Percentiles rank a stretch among this genome's conserved stretches.
Evolutionary conservation across 2,797 vertebrate species (phyloP).

Genomic region (Rhincodon typus): DNA sequence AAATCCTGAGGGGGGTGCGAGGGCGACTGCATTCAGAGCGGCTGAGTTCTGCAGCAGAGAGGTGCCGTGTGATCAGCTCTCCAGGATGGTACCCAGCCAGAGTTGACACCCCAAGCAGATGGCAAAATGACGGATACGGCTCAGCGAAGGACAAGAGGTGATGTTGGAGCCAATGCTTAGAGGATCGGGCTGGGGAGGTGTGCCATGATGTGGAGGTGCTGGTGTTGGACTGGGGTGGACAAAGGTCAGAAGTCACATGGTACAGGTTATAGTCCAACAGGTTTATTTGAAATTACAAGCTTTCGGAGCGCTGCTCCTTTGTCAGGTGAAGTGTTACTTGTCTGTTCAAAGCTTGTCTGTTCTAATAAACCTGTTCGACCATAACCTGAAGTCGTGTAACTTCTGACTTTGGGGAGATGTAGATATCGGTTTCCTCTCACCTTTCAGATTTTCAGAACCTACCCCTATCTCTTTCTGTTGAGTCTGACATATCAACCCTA

Average conservation of each 20-base stretch:
- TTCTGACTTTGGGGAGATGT: no score
- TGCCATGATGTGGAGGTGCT: neutral
- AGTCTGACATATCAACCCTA: neutral
- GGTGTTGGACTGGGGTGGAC: no score
- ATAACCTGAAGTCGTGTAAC: no score
- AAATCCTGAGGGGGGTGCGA: neutral
- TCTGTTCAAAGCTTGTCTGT: no score
- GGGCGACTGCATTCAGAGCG: no score
- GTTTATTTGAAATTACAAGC: no score
- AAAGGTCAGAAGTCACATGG: no score
- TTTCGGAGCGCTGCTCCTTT: no score
- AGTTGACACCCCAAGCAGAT: neutral
- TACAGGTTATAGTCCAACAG: no score
- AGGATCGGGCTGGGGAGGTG: neutral
- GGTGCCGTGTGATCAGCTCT: neutral
- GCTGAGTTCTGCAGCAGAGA: neutral
- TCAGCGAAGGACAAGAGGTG: neutral
- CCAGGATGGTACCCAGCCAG: neutral
- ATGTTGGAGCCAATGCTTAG: neutral
- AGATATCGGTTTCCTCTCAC: no score
- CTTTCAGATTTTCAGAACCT: neutral
- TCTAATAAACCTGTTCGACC: no score
- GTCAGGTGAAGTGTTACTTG: no score
- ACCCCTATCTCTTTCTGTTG: neutral
- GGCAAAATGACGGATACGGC: accelerated